phyloP scores from a whole-genome alignment of 2,888 invertebrate genomes.

The Margaritifera margaritifera region DNA sequence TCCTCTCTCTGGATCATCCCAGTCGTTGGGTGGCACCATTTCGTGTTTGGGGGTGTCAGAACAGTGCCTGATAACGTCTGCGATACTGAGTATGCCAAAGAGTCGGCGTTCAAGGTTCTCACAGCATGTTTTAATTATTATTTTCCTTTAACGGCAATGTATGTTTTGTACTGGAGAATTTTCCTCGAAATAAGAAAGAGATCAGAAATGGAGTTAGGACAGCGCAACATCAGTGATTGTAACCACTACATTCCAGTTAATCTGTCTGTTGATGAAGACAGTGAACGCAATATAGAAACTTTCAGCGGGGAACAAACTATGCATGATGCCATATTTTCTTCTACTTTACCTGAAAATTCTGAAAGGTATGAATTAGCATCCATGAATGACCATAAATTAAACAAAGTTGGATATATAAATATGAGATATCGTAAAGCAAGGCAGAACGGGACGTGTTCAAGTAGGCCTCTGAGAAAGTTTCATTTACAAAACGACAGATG shows the following conservation, averaged over 20 bases:
- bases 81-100: conserved; percentile 75
- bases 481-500: conserved; percentile 13
- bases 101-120: conserved; percentile 74
- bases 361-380: conserved; percentile 20
- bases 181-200: conserved; percentile 74
- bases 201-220: conserved; percentile 71
- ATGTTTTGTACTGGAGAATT: conserved; percentile 74
- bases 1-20: conserved; percentile 75
- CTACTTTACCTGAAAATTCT: conserved; percentile 16
- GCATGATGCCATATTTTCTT: conserved; percentile 7
- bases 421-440: conserved; percentile 8
- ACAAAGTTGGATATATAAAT: conserved; percentile 11
- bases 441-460: neutral
- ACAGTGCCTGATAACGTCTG: conserved; percentile 70
- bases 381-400: conserved; percentile 5
- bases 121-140: conserved; percentile 76
- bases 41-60: conserved; percentile 65
- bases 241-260: conserved; percentile 29
- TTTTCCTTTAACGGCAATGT: conserved; percentile 75
- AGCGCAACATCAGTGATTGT: conserved; percentile 42
- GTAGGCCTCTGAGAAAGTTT: neutral
- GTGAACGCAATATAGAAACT: conserved; percentile 32
- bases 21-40: conserved; percentile 74
- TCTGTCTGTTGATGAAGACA: conserved; percentile 28
- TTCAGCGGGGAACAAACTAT: conserved; percentile 22